Base-by-base conservation (phyloP, 2,888 invertebrate species). In the Argyra leucocephala region DNA sequence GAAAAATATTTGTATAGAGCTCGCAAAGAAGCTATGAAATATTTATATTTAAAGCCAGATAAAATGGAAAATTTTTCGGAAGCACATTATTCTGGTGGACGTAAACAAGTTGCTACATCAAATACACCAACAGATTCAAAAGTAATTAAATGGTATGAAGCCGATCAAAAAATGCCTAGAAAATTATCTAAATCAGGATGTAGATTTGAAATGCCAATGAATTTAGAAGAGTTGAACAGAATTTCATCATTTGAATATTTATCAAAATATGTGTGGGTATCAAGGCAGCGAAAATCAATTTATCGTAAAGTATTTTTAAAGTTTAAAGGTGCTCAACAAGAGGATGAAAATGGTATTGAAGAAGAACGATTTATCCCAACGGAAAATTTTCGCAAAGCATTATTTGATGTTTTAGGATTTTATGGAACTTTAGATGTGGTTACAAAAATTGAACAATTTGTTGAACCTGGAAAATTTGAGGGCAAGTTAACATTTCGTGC, bases 131-230 rank as follows among this genome's bases (percentile, higher is more conserved):
- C 65, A 0, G 73, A 73, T 10, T 71, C 72, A 57, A 48, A 70
- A 26, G 73, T 75, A 21, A 73, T 73, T 36, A 63, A 72, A 3
- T 66, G 72, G n/a, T 68, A 70, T 22, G 71, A 69, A 61, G 67
- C 67, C 3, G 73, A 73, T 3, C 69, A 70, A 21, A 85, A 86
- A 70, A 82, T 88, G 69, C 91, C 91, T 0, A 79, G 91, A 61
- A 85, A 87, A n/a, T 91, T 90, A 77, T 86, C 88, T 0, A 83
- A 91, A 58, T 85, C 86, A 57, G 88, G 85, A 69, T 88, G 89
- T 0, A 83, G 89, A 69, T 92, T 92, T 75, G 85, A 89, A 69
- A 79, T 93, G 64, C 90, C 90, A 0, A 82, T 91, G 67, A 87
- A 90, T 72, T 82, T 86, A 64, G 76, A 80, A 62, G 80, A 80